Evolutionary conservation across 2,113 vertebrate species (phyloP), one percentile per base, ranked within the genome.

Genomic region (Sinosuthora webbiana): DNA sequence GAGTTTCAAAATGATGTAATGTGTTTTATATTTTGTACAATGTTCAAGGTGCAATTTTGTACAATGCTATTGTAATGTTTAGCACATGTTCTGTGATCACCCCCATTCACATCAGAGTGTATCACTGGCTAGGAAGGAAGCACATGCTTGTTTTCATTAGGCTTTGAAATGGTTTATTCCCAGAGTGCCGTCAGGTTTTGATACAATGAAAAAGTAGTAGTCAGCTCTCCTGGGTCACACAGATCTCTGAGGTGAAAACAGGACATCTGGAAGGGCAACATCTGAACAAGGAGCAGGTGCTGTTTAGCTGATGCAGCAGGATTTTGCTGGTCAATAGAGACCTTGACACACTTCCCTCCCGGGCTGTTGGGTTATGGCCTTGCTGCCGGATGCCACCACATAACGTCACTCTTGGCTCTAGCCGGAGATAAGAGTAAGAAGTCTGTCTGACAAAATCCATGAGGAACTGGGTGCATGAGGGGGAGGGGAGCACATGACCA

Each of bases 291-390:
- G 41, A 57, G 68, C 91, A 96, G 94, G 75, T 97, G 93, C 57
- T 53, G 27, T 88, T 97, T 67, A 76, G 96, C 94, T 97, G 94
- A 94, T 37, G 56, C 60, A 92, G 85, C 85, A 93, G 63, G 70
- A 79, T 86, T 92, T 87, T 56, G 7, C 39, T 74, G 59, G 89
- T 92, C 85, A 91, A 49, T 70, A 55, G 64, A 67, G 82, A 55
- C 78, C 82, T 87, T 95, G 93, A 96, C 84, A 93, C 57, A 88
- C 70, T 97, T 97, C 83, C 88, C 86, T 89, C 56, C 87, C 65
- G 39, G 68, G 69, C 78, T 65, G 60, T 2, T 53, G 67, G 67
- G 57, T 91, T 88, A 64, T 7, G 42, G 50, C 65, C 73, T 73
- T 55, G 85, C 86, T 91, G 78, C 81, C 0, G 11, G 87, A 89